Conservation (phyloP, 1,140 invertebrate species). For the Micrasema minimum region DNA sequence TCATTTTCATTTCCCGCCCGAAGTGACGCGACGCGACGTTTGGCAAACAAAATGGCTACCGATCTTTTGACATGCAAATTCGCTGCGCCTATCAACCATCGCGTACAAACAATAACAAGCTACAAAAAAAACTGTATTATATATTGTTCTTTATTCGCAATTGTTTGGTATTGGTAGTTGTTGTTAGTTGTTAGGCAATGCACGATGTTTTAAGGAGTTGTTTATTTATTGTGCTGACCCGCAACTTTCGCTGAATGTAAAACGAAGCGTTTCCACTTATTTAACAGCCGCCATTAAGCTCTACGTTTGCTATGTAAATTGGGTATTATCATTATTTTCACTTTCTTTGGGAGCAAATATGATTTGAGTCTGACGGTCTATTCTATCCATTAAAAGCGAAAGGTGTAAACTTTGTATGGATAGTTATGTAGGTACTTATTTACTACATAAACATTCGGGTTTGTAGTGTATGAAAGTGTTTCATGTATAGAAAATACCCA, state of each 20-base stretch:
- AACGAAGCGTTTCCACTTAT: background rate
- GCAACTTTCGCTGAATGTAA: conserved; percentile 28
- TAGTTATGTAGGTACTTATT: no score
- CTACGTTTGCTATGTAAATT: background rate
- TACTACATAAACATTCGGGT: no score
- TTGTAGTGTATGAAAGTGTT: no score
- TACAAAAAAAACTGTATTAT: no score
- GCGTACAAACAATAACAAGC: background rate
- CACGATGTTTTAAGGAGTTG: background rate
- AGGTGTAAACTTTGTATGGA: no score
- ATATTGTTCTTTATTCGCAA: background rate
- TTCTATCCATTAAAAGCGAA: no score
- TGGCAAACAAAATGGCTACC: conserved; percentile 20
- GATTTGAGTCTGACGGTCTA: background rate
- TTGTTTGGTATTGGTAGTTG: conserved; percentile 6
- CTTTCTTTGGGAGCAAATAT: background rate
- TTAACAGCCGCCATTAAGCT: background rate
- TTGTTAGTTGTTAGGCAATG: background rate
- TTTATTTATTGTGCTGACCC: conserved; percentile 17
- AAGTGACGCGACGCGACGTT: conserved; percentile 24
- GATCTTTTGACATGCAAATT: conserved; percentile 29
- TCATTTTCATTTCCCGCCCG: conserved; percentile 2
- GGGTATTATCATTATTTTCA: background rate
- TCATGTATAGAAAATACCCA: no score
- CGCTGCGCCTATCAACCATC: background rate